phyloP scores from a whole-genome alignment of 2,888 invertebrate genomes.

The Tortrix viridana region DNA sequence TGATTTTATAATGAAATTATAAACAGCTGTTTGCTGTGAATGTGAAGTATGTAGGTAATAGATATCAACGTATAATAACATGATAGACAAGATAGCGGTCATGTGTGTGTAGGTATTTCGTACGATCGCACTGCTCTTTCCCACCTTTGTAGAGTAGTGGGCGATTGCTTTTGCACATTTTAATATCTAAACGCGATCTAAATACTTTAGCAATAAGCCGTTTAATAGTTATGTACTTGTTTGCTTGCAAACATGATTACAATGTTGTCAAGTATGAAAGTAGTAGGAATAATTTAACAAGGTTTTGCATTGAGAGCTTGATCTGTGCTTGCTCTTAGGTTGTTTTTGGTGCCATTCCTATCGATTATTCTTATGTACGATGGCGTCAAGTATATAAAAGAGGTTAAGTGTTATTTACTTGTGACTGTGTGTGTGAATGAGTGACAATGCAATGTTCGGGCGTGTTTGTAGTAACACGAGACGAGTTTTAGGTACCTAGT shows the following conservation, averaged over 20 bases:
- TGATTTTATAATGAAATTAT: constrained; percentile 45
- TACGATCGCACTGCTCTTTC: constrained; percentile 56
- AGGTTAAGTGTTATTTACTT: constrained; percentile 43
- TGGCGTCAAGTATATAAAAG: constrained; percentile 34
- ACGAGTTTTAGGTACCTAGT: constrained; percentile 30
- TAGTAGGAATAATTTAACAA: constrained; percentile 32
- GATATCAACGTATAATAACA: constrained; percentile 49
- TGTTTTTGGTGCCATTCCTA: constrained; percentile 27
- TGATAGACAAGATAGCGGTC: constrained; percentile 44
- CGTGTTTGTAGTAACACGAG: constrained; percentile 46
- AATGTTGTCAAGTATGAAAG: constrained; percentile 55
- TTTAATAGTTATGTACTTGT: constrained; percentile 57
- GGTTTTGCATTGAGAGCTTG: neutral
- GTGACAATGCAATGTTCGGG: constrained; percentile 43
- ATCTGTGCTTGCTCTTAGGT: neutral
- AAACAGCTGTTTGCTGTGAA: constrained; percentile 49
- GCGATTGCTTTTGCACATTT: constrained; percentile 51
- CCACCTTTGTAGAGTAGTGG: constrained; percentile 44
- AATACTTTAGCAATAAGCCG: too few species aligned
- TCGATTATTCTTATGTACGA: constrained; percentile 31
- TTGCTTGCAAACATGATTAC: constrained; percentile 60
- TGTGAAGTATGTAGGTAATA: constrained; percentile 41
- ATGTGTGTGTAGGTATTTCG: constrained; percentile 49
- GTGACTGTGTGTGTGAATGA: constrained; percentile 50
- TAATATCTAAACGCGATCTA: too few species aligned